Percentiles rank a stretch among this genome's conserved stretches.
phyloP scores from a whole-genome alignment of 2,113 vertebrate genomes.

The Tenebrosternarchus preto region DNA sequence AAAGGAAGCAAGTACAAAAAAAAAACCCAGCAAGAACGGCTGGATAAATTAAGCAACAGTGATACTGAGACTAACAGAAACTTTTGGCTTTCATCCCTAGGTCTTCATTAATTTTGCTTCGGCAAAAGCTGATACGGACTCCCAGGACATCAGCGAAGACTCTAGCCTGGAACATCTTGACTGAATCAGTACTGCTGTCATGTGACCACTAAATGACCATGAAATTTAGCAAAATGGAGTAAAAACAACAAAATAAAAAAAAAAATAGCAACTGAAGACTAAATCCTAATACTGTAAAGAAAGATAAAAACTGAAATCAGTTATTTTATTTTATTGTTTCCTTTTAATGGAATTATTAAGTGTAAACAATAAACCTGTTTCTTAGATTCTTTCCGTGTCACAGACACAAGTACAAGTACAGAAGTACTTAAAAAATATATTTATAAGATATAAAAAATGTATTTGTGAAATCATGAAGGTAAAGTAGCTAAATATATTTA shows the following conservation, averaged over 20 bases:
- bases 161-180: conserved; percentile 47
- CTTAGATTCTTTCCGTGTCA: neutral
- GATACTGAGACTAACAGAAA: neutral
- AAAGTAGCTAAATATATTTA: neutral
- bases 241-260: neutral
- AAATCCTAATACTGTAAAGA: neutral
- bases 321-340: neutral
- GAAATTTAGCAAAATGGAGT: neutral
- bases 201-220: conserved; percentile 28
- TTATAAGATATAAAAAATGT: neutral
- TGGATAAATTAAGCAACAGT: neutral
- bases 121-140: conserved; percentile 71
- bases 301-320: neutral
- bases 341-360: conserved; percentile 13
- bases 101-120: conserved; percentile 97
- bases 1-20: neutral
- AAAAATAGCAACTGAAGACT: neutral
- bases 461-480: too few species aligned
- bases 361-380: neutral
- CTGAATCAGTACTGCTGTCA: conserved; percentile 49
- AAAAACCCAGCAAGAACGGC: neutral
- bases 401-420: neutral
- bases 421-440: neutral
- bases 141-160: conserved; percentile 41
- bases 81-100: conserved; percentile 63